phyloP scores from a whole-genome alignment of 2,797 vertebrate species.

The Gambelia wislizenii region DNA sequence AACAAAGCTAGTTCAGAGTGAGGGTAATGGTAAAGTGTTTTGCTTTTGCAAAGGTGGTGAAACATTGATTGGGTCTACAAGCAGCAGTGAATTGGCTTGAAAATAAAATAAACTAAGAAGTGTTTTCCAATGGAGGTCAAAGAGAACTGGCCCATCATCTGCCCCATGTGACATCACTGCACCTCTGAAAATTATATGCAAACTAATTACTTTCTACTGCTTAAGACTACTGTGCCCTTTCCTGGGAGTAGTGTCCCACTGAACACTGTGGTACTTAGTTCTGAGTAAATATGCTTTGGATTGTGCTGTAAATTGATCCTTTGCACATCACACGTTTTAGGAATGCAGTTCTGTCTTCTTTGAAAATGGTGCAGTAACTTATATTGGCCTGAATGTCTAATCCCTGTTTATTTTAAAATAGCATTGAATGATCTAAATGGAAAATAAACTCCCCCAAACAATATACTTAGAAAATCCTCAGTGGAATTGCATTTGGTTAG shows the following conservation, averaged over 20 bases:
- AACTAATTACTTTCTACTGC: conserved; percentile 23
- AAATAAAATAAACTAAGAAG: background rate
- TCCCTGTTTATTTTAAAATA: conserved; percentile 14
- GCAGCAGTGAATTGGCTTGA: too few relatives aligned
- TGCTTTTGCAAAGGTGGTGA: too few relatives aligned
- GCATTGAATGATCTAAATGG: background rate
- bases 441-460: conserved; percentile 1
- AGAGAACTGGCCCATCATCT: background rate
- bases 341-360: background rate
- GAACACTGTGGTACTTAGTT: background rate
- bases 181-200: conserved; percentile 53
- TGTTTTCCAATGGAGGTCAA: background rate
- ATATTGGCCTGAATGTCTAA: conserved; percentile 24
- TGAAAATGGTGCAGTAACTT: conserved; percentile 27
- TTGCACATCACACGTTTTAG: background rate
- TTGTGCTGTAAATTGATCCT: background rate
- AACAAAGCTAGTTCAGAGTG: background rate
- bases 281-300: background rate
- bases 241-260: background rate
- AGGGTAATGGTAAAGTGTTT: background rate
- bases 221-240: conserved; percentile 38
- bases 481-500: conserved; percentile 18
- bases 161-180: conserved; percentile 40
- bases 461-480: background rate
- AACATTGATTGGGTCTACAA: too few relatives aligned